Percentiles rank a stretch among this genome's conserved stretches.
Evolutionary conservation across 92 coral and sea anemone genomes (phyloP).

Genomic region (Parazoanthus swiftii): DNA sequence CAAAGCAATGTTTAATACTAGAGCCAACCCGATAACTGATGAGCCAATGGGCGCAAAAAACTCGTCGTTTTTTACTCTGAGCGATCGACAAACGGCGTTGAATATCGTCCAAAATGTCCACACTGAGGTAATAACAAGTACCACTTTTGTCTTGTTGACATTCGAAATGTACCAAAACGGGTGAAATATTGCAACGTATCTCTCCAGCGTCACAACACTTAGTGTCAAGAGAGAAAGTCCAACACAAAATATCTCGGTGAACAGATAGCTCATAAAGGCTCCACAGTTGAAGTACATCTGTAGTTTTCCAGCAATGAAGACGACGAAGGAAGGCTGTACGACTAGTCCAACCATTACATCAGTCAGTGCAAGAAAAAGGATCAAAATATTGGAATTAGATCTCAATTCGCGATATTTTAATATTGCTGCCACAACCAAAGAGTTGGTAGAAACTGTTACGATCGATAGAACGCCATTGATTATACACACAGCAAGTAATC

Average conservation of each 20-base stretch:
- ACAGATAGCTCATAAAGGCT: slow-evolving; percentile 40
- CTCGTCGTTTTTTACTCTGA: slow-evolving; percentile 51
- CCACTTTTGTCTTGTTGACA: slow-evolving; percentile 14
- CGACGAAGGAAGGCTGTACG: slow-evolving; percentile 45
- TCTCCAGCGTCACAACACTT: slow-evolving; percentile 40
- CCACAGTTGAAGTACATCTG: slow-evolving; percentile 26
- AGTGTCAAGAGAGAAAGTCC: slow-evolving; percentile 48
- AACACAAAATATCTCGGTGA: slow-evolving; percentile 49
- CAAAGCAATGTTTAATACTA: slow-evolving; percentile 23
- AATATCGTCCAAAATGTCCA: slow-evolving; percentile 44
- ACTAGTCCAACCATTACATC: slow-evolving; percentile 44
- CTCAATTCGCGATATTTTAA: slow-evolving; percentile 36
- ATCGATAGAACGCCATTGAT: slow-evolving; percentile 20
- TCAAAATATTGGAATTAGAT: slow-evolving; percentile 28
- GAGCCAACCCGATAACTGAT: slow-evolving; percentile 30
- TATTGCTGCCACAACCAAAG: slow-evolving; percentile 28
- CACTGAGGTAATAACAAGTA: not conserved
- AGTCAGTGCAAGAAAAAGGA: slow-evolving; percentile 42
- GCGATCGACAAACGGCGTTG: slow-evolving; percentile 38
- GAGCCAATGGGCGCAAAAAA: slow-evolving; percentile 49
- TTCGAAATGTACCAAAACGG: slow-evolving; percentile 42
- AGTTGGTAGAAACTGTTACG: slow-evolving; percentile 31
- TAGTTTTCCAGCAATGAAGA: slow-evolving; percentile 45
- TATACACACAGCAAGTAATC: slow-evolving; percentile 28
- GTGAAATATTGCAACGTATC: slow-evolving; percentile 47